A percentile compares a stretch with the other conserved stretches of the same genome.
phyloP scores from a whole-genome alignment of 2,113 vertebrate genomes.

The Lepus europaeus region DNA sequence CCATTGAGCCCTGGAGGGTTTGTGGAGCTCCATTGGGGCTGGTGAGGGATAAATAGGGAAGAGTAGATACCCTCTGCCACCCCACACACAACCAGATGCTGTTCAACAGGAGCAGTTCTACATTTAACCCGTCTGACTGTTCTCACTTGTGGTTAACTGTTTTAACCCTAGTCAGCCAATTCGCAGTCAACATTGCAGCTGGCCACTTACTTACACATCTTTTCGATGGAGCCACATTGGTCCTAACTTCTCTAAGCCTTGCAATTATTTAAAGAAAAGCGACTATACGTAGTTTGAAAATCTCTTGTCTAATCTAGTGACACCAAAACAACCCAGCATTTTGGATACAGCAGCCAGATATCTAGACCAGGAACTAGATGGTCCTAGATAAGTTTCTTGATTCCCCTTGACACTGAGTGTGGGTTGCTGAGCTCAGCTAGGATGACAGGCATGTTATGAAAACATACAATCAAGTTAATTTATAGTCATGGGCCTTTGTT shows the following conservation, averaged over 20 bases:
- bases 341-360: not conserved
- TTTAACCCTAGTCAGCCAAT: not conserved
- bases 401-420: not conserved
- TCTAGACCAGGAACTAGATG: not conserved
- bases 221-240: no score
- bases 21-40: not conserved
- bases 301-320: not conserved
- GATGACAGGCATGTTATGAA: not conserved
- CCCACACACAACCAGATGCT: fast-evolving
- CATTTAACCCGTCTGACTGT: not conserved
- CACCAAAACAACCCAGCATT: not conserved
- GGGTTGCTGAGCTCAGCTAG: not conserved
- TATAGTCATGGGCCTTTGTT: not conserved
- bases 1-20: not conserved
- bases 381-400: not conserved
- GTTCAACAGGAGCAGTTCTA: not conserved
- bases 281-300: slow-evolving; percentile 9
- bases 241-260: no score
- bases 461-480: not conserved
- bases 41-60: fast-evolving
- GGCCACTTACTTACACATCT: no score
- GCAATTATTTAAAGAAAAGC: not conserved
- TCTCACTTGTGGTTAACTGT: slow-evolving; percentile 14
- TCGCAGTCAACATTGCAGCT: not conserved
- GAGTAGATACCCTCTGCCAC: not conserved